Base-by-base conservation (phyloP, 2,888 invertebrate species). In the Sarcophaga carnaria region DNA sequence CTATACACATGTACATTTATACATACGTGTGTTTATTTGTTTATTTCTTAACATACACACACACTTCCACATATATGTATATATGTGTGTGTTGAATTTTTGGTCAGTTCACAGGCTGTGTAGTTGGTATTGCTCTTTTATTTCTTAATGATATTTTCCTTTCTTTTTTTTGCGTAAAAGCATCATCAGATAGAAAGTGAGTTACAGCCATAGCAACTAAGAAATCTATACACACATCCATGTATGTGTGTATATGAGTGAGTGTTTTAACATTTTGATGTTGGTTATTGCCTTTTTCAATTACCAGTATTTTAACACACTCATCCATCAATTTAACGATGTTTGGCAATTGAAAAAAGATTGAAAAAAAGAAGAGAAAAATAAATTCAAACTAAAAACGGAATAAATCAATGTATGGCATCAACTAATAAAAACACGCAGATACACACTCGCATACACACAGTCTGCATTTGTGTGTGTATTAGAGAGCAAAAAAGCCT, bases 261-360 rank as follows among this genome's bases (percentile, higher is more conserved):
- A 54, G 54, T 37, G 54, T 66, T 59, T 74, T 71, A 78, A 75
- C 74, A 78, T 77, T 79, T 78, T 85, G 81, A 81, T 82, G 81
- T 81, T 63, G 76, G 64, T 77, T 83, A 78, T 87, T 87, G 87
- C 83, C 83, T 87, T 81, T 87, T 87, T 84, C 87, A 87, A 84
- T 87, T 84, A 87, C 83, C 80, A 81, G 78, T 75, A 70, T 71
- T 74, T 81, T 81, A 86, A 81, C 87, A 81, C 80, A 78, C 78
- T 87, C 87, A 87, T 87, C 75, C 87, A 87, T 87, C 87, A 87
- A 80, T 78, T 83, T 86, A 86, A 83, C 86, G 80, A 86, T 79
- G 82, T 77, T 81, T 84, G 82, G 82, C 79, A 80, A 25, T 60
- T 62, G 63, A 66, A 79, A 20, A 59, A 63, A 49, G 37, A 66